Evolutionary conservation across 2,888 invertebrate genomes (phyloP).

Genomic region (Aphidoletes aphidimyza): DNA sequence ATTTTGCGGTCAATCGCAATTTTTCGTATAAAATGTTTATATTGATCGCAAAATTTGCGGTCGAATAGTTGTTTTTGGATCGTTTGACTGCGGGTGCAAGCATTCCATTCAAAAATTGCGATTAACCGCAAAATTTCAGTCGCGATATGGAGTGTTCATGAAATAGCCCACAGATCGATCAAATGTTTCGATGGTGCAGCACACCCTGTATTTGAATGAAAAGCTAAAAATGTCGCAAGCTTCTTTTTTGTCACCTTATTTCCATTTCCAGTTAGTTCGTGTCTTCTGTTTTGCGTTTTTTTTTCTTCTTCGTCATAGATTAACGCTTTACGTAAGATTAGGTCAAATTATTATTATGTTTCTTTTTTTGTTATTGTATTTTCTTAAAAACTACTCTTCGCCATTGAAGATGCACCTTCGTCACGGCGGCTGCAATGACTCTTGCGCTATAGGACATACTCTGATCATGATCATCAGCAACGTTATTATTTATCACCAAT

Average conservation of each 20-base stretch:
- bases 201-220: not conserved
- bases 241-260: constrained; percentile 39
- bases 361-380: not conserved
- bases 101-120: too few relatives aligned
- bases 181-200: too few relatives aligned
- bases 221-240: constrained; percentile 30
- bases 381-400: not conserved
- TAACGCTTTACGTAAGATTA: constrained; percentile 22
- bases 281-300: too few relatives aligned
- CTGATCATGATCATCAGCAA: not conserved
- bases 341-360: constrained; percentile 36
- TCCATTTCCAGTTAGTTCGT: constrained; percentile 19
- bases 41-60: too few relatives aligned
- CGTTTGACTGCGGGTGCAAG: too few relatives aligned
- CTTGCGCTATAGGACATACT: not conserved
- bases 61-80: too few relatives aligned
- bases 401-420: not conserved
- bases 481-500: constrained; percentile 3
- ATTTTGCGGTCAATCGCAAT: too few relatives aligned
- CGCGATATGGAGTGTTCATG: too few relatives aligned
- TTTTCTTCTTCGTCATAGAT: not conserved
- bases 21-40: too few relatives aligned
- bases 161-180: too few relatives aligned
- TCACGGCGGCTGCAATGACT: not conserved
- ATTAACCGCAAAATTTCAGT: too few relatives aligned